These are phyloP conservation scores for Aleiodes sp. DNA, from an alignment of 1,140 invertebrate genomes.

Conservation along the genomic window DNA sequence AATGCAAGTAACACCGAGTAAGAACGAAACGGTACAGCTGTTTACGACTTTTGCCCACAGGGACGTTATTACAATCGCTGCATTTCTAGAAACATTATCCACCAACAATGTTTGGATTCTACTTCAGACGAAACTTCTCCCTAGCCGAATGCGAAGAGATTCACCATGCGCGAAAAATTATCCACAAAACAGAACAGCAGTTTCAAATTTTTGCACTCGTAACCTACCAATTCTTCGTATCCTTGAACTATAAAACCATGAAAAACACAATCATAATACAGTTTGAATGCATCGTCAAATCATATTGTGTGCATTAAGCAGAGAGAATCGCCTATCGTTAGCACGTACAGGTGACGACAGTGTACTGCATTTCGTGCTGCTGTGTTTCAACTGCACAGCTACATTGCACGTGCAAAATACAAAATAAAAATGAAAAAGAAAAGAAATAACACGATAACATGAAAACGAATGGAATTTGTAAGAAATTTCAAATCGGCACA, in stretches of 20 bases:
- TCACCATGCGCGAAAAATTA: background rate
- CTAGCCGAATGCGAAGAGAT: background rate
- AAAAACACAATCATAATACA: background rate
- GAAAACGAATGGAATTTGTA: background rate
- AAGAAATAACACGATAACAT: background rate
- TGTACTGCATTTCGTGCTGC: background rate
- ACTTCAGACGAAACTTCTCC: background rate
- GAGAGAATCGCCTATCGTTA: constrained; percentile 15
- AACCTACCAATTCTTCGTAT: background rate
- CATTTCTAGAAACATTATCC: constrained; percentile 14
- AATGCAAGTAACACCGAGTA: background rate
- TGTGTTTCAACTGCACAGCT: background rate
- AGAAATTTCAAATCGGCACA: constrained; percentile 11
- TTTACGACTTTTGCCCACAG: constrained; percentile 9
- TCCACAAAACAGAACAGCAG: background rate
- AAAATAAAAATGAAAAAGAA: background rate
- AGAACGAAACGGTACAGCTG: constrained; percentile 10
- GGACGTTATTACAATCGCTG: constrained; percentile 25
- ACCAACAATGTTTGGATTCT: background rate
- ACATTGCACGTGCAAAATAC: background rate
- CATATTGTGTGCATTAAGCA: background rate
- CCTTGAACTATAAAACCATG: background rate
- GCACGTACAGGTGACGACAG: constrained; percentile 30
- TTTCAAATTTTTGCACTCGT: background rate
- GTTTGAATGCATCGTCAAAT: background rate